Conservation (phyloP, 2,797 vertebrate genomes). For the Gymnodraco acuticeps region DNA sequence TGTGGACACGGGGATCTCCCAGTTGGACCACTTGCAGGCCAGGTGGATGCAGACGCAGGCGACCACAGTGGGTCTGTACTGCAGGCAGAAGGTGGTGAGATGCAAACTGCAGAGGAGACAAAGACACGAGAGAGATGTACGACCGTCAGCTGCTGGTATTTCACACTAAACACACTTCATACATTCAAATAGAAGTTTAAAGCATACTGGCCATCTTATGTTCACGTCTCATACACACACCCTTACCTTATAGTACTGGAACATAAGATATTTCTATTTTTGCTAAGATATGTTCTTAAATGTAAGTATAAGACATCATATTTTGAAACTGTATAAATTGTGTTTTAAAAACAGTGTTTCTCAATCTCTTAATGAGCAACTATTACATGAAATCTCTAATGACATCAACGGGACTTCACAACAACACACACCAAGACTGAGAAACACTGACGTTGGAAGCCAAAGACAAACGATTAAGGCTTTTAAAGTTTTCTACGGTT, state of each 20-base stretch:
- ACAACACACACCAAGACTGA: constrained; percentile 43
- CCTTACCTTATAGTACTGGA: constrained; percentile 56
- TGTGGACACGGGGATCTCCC: constrained; percentile 98
- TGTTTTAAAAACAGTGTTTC: constrained; percentile 51
- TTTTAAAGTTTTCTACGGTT: constrained; percentile 17
- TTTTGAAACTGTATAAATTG: background rate
- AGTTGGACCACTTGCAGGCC: constrained; percentile 99
- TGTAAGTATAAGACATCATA: constrained; percentile 36
- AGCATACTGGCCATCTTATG: background rate
- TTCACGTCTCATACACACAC: constrained; percentile 40
- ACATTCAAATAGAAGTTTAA: background rate
- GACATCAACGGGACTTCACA: background rate
- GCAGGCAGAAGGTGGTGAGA: constrained; percentile 99
- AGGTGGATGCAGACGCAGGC: constrained; percentile 99
- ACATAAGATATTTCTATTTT: constrained; percentile 32
- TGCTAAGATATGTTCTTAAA: constrained; percentile 50
- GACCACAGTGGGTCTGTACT: constrained; percentile 97
- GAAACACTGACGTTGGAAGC: constrained; percentile 58
- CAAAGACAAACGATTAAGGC: constrained; percentile 36
- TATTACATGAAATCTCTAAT: too few species aligned
- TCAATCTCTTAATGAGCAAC: constrained; percentile 34
- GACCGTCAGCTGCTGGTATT: background rate
- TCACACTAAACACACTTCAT: background rate
- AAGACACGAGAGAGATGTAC: constrained; percentile 33
- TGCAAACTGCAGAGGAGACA: constrained; percentile 88